phyloP scores from a whole-genome alignment of 2,113 vertebrate genomes.

The Glaucomys volans region DNA sequence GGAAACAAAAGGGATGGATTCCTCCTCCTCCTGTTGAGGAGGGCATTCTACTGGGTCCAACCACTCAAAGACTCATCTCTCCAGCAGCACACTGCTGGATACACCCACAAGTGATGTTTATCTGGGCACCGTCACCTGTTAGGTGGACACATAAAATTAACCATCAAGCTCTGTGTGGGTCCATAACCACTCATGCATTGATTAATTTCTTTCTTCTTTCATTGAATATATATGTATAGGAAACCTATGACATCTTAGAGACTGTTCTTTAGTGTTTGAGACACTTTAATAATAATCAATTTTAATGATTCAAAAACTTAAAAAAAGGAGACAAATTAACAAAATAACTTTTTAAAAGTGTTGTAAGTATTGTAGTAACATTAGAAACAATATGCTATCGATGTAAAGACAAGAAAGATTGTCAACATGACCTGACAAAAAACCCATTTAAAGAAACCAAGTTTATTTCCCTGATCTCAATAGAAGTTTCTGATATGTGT shows the following conservation, averaged over 20 bases:
- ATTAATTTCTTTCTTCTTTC: conserved; percentile 6
- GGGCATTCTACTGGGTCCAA: neutral
- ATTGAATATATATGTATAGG: neutral
- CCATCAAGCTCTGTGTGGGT: neutral
- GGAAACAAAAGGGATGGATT: neutral
- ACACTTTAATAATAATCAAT: neutral
- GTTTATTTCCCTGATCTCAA: neutral
- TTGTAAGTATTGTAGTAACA: neutral
- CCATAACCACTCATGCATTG: neutral
- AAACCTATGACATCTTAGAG: neutral
- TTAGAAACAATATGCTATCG: neutral
- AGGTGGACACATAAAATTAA: neutral
- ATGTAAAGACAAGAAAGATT: neutral
- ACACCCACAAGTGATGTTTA: neutral
- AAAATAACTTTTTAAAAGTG: neutral
- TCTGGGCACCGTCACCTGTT: neutral
- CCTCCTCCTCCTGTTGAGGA: neutral
- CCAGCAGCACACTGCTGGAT: neutral
- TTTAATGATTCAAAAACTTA: neutral
- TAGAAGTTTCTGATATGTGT: conserved; percentile 8
- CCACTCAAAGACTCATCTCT: neutral
- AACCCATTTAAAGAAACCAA: neutral
- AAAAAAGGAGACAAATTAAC: neutral
- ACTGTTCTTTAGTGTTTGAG: neutral
- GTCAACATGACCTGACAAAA: neutral